Base-by-base conservation (phyloP, 2,888 invertebrate species). In the Heliconius sara region DNA sequence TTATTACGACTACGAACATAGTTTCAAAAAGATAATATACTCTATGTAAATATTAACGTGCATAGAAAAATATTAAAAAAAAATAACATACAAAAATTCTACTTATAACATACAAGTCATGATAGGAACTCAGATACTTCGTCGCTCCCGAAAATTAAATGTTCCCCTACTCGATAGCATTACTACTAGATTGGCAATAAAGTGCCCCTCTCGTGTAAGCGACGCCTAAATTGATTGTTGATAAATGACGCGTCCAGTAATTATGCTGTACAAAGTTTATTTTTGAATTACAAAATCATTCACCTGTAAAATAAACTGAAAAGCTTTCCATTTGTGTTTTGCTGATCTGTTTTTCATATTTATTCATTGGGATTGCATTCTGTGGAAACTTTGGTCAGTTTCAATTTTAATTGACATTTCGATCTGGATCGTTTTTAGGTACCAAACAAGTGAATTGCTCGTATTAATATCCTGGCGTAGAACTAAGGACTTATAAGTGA, bases 101-200 rank as follows among this genome's bases (percentile, higher is more conserved):
- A 43, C 39, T n/a, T 43, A 43, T 25, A 70, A 43, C 12, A 47
- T 70, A 16, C 25, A 47, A 70, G n/a, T 70, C 70, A 70, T 39
- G 70, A 47, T 70, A 16, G 43, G 25, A 70, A 43, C 25, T 70
- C 43, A 13, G 16, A n/a, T 43, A 43, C 27, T 27, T 43, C 25
- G 76, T 78, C 84, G 83, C 57, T 73, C 63, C 81, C 89, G 87
- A 91, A 93, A 93, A 94, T 93, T 93, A 93, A 92, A 93, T 93
- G 92, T 90, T 91, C 87, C 85, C 88, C 88, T 87, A 91, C 88
- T 89, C 91, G 88, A 95, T 94, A 89, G 87, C 91, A 97, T 96
- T 96, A 93, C 87, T 85, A 86, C 88, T 92, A 94, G 92, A 95
- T 94, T 94, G 95, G 85, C 93, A 93, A 94, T 94, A 93, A 91